Percentiles rank a stretch among this genome's conserved stretches.
Conservation (phyloP, 2,888 invertebrate genomes). For the Agonopterix arenella region DNA sequence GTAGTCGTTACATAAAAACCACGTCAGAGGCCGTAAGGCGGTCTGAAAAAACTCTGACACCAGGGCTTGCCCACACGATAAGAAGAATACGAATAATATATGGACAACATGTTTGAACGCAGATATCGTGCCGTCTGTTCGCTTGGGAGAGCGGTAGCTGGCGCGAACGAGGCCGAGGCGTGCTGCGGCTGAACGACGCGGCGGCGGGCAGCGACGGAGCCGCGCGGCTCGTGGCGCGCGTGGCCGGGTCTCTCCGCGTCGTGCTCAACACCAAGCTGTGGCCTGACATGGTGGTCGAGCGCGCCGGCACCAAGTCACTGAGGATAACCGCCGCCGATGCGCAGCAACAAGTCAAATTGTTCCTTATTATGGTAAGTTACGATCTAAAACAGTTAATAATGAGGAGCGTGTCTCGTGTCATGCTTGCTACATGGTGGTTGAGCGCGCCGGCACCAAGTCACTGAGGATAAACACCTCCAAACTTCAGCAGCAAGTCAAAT, state of each 20-base stretch:
- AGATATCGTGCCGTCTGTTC: conserved; percentile 91
- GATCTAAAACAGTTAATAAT: neutral
- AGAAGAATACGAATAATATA: too few relatives aligned
- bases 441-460: conserved; percentile 91
- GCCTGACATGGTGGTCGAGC: conserved; percentile 94
- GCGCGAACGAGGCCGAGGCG: conserved; percentile 95
- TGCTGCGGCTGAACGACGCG: conserved; percentile 90
- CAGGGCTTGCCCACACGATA: too few relatives aligned
- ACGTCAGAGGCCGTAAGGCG: too few relatives aligned
- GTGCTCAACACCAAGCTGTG: conserved; percentile 95
- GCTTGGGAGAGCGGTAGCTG: conserved; percentile 91
- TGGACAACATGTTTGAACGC: conserved; percentile 13
- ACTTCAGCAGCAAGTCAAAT: conserved; percentile 87
- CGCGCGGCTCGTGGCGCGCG: conserved; percentile 91
- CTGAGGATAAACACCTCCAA: conserved; percentile 92
- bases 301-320: conserved; percentile 91
- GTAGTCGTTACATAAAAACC: too few relatives aligned
- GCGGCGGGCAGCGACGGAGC: conserved; percentile 59
- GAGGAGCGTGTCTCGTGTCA: too few relatives aligned
- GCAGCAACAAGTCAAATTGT: conserved; percentile 89
- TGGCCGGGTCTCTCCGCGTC: conserved; percentile 91
- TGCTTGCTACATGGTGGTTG: conserved; percentile 95
- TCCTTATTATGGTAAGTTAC: conserved; percentile 84
- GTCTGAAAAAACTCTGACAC: too few relatives aligned
- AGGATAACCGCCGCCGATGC: conserved; percentile 92